Conservation (phyloP, 2,113 vertebrate genomes). For the Lates calcarifer region DNA sequence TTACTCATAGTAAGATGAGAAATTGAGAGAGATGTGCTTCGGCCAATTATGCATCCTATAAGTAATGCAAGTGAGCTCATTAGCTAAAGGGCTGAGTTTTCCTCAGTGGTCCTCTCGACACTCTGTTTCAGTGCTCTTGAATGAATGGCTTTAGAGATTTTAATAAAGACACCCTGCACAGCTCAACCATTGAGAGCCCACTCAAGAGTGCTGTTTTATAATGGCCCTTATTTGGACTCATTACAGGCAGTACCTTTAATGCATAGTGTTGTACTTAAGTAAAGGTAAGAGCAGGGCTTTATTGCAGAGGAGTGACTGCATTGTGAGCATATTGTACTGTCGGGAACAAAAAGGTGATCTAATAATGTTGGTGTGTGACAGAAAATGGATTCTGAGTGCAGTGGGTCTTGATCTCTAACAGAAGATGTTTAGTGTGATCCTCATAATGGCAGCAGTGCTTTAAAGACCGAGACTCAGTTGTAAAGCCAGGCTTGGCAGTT, state of each 20-base stretch:
- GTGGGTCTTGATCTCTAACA: slow-evolving; percentile 13
- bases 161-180: slow-evolving; percentile 39
- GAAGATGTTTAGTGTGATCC: slow-evolving; percentile 14
- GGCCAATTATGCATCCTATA: slow-evolving; percentile 41
- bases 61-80: slow-evolving; percentile 64
- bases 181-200: slow-evolving; percentile 45
- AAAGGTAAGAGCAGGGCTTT: slow-evolving; percentile 51
- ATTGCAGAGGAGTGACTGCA: slow-evolving; percentile 38
- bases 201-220: slow-evolving; percentile 55
- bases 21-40: slow-evolving; percentile 46
- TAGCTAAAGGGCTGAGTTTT: slow-evolving; percentile 37
- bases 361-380: slow-evolving; percentile 34
- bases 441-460: slow-evolving; percentile 24
- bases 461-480: background rate
- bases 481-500: slow-evolving; percentile 1
- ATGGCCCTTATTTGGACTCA: slow-evolving; percentile 65
- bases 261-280: slow-evolving; percentile 48
- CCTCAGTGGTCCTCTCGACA: slow-evolving; percentile 22
- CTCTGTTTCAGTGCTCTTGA: slow-evolving; percentile 38
- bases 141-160: slow-evolving; percentile 51
- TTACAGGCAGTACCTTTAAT: slow-evolving; percentile 57
- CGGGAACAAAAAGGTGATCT: slow-evolving; percentile 30
- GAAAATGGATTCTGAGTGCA: slow-evolving; percentile 57
- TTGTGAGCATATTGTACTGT: slow-evolving; percentile 42
- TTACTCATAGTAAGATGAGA: slow-evolving; percentile 41